Conservation (phyloP, 2,797 vertebrate species). For the Phyllotis vaccarum region DNA sequence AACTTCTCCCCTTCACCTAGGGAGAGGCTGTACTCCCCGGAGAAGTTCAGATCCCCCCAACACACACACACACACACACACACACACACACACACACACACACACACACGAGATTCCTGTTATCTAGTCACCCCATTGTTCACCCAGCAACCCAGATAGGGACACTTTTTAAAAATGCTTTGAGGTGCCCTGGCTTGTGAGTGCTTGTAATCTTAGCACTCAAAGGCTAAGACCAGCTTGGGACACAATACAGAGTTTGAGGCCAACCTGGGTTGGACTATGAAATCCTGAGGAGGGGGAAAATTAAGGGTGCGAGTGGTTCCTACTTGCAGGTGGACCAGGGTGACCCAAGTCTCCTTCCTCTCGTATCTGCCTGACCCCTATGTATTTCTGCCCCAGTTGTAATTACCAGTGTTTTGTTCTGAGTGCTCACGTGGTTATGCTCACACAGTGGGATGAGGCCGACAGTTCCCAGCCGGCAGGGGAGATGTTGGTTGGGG, state of each 20-base stretch:
- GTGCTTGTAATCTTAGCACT: not conserved
- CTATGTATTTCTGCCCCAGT: not conserved
- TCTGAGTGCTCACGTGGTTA: not conserved
- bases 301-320: not conserved
- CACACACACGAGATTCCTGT: not conserved
- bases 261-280: not conserved
- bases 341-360: not conserved
- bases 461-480: not conserved
- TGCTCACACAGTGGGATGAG: not conserved
- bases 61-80: too few species aligned
- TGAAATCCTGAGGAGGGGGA: not conserved
- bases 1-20: not conserved
- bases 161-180: not conserved
- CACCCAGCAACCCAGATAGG: not conserved
- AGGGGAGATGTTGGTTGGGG: not conserved
- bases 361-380: not conserved
- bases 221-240: not conserved
- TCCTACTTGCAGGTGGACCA: not conserved
- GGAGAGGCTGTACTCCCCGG: not conserved
- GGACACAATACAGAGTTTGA: not conserved
- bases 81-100: not conserved
- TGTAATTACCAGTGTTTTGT: constrained; percentile 58
- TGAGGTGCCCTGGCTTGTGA: not conserved
- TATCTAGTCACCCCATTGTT: not conserved
- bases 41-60: not conserved